phyloP scores from a whole-genome alignment of 2,113 vertebrate genomes.

The Agelaius phoeniceus region DNA sequence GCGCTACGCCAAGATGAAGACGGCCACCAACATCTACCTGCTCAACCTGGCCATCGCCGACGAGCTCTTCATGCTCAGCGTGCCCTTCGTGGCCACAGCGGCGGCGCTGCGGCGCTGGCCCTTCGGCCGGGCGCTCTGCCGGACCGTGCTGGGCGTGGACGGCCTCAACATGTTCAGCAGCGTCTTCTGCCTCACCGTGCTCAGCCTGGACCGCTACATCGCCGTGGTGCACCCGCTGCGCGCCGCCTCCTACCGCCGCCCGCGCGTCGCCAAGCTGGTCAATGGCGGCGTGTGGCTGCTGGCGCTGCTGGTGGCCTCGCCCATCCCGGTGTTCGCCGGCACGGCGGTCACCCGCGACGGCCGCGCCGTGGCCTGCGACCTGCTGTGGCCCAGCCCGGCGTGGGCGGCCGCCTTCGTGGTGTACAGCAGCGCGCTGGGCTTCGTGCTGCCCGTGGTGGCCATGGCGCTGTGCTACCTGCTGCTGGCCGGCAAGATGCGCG shows the following conservation, averaged over 20 bases:
- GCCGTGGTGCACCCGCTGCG: conserved; percentile 89
- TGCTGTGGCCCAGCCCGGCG: conserved; percentile 84
- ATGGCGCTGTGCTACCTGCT: conserved; percentile 89
- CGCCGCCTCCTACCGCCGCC: conserved; percentile 86
- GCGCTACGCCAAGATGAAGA: conserved; percentile 91
- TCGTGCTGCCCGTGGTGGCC: conserved; percentile 86
- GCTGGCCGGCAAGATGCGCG: conserved; percentile 86
- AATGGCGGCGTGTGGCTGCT: conserved; percentile 86
- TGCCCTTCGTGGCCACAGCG: conserved; percentile 87
- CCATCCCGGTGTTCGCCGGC: conserved; percentile 85
- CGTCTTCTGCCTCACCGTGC: conserved; percentile 88
- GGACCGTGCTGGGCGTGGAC: conserved; percentile 87
- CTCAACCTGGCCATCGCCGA: conserved; percentile 90
- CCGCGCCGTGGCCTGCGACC: conserved; percentile 85
- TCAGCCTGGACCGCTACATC: conserved; percentile 89
- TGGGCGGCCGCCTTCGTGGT: conserved; percentile 88
- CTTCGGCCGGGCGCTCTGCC: conserved; percentile 85
- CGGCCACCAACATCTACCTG: conserved; percentile 91
- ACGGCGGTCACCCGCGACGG: conserved; percentile 82
- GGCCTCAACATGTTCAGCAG: conserved; percentile 93
- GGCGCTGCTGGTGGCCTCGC: conserved; percentile 86
- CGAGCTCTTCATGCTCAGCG: conserved; percentile 88
- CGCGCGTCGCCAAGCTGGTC: conserved; percentile 87
- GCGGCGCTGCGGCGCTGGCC: conserved; percentile 87
- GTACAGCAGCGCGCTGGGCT: conserved; percentile 88